These are phyloP conservation scores for Acleris laterana DNA, from an alignment of 2,888 invertebrate species.

Conservation along the genomic window DNA sequence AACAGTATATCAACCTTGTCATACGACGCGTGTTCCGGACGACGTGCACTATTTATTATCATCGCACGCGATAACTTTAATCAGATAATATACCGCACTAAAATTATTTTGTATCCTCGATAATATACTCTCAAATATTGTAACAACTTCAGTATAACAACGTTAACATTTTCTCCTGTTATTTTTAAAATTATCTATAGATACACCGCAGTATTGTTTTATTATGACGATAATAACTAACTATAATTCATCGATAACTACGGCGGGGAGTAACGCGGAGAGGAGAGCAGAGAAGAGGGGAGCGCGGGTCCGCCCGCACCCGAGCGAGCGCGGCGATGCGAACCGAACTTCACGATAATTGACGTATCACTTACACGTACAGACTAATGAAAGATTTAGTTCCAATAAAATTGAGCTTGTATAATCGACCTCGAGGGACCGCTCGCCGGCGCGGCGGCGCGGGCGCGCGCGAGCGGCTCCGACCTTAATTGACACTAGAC, in stretches of 20 bases:
- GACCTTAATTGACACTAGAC: conserved; percentile 78
- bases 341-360: conserved; percentile 65
- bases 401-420: conserved; percentile 80
- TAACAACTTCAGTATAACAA: conserved; percentile 85
- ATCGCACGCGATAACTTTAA: conserved; percentile 66
- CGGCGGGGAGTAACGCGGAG: conserved; percentile 10
- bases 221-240: conserved; percentile 73
- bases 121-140: conserved; percentile 85
- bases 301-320: conserved; percentile 12
- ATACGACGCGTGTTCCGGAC: conserved; percentile 46
- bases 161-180: conserved; percentile 80
- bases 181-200: conserved; percentile 75
- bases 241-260: conserved; percentile 71
- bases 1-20: conserved; percentile 46
- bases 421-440: conserved; percentile 71
- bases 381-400: conserved; percentile 69
- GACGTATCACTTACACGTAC: conserved; percentile 78
- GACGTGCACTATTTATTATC: conserved; percentile 71
- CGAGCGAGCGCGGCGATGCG: conserved; percentile 25
- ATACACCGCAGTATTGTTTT: conserved; percentile 68
- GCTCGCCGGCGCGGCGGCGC: conserved; percentile 12
- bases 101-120: conserved; percentile 72
- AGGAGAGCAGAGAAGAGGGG: background rate
- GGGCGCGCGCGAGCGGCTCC: conserved; percentile 47
- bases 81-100: conserved; percentile 68